Base-by-base conservation (phyloP, 1,140 invertebrate genomes). In the Trigoniulus corallinus region DNA sequence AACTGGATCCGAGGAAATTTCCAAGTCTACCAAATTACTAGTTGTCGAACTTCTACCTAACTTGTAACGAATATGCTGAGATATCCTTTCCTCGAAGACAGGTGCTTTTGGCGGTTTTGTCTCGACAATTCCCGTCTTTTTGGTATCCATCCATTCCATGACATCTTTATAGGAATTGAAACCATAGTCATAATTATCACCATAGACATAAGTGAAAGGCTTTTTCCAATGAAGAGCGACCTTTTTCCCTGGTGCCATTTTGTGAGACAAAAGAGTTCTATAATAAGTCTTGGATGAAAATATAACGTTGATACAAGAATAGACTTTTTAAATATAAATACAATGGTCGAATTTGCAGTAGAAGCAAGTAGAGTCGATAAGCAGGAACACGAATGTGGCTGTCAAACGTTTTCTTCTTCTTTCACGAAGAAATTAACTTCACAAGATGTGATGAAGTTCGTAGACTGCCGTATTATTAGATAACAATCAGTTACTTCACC, bases 101-200 rank as follows among this genome's bases (percentile, higher is more conserved):
- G 82, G 82, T 50, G 85, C 67, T 62, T 79, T 76, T 39, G 80
- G 80, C 57, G 47, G 64, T 51, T 58, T 59, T 53, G 42, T 39
- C 26, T 24, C n/a, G 27, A 15, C 62, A n/a, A n/a, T n/a, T 47
- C 48, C 72, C 68, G 57, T 68, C 57, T 61, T 69, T 63, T 58
- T 72, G 12, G 59, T 61, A 57, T 81, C 76, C 50, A 86, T 74
- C 57, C 84, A 84, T 60, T 85, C 82, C 52, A 86, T 77, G 81
- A 85, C 83, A 12, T 82, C 81, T 60, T 84, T 80, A 64, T 85
- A 85, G 62, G 74, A 83, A 61, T 84, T 82, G 47, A 84, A 82
- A 3, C 79, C 81, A 55, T 78, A 81, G 29, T 77, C 76, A 65
- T 86, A 86, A 66, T 85, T 86, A 61, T 79, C 75, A 54, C 82